Percentiles rank a stretch among this genome's conserved stretches.
These are phyloP conservation scores for Odontothrips loti DNA, from an alignment of 2,888 invertebrate species.

Conservation along the genomic window DNA sequence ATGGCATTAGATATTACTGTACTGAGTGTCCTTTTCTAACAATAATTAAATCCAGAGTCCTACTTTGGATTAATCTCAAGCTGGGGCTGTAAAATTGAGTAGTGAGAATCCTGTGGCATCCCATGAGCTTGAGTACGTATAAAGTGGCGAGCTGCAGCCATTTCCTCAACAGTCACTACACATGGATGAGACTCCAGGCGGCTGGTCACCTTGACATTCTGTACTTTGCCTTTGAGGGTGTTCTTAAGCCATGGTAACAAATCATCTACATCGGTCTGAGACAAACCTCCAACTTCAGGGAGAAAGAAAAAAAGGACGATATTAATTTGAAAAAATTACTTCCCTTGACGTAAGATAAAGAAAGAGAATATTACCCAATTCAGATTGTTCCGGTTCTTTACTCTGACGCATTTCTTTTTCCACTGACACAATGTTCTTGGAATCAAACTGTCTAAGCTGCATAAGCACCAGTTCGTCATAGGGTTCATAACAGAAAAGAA, in stretches of 20 bases:
- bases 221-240: slow-evolving; percentile 72
- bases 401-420: slow-evolving; percentile 89
- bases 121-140: slow-evolving; percentile 81
- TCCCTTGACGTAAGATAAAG: slow-evolving; percentile 33
- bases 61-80: slow-evolving; percentile 92
- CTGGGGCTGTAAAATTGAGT: slow-evolving; percentile 81
- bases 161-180: slow-evolving; percentile 91
- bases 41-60: slow-evolving; percentile 40
- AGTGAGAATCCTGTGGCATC: slow-evolving; percentile 78
- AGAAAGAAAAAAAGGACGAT: slow-evolving; percentile 33
- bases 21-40: slow-evolving; percentile 7
- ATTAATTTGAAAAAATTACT: background rate
- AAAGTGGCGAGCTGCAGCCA: slow-evolving; percentile 95
- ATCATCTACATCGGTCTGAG: slow-evolving; percentile 70
- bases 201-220: slow-evolving; percentile 76
- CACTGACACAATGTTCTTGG: slow-evolving; percentile 73
- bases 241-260: slow-evolving; percentile 74
- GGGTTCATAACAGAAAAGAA: slow-evolving; percentile 93
- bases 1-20: slow-evolving; percentile 4
- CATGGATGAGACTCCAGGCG: slow-evolving; percentile 88
- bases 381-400: slow-evolving; percentile 55
- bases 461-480: slow-evolving; percentile 93
- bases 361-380: slow-evolving; percentile 53
- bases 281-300: slow-evolving; percentile 63
- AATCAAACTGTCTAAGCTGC: slow-evolving; percentile 79